Base-by-base conservation (phyloP, 1,140 invertebrate genomes). In the Hetaerina americana region DNA sequence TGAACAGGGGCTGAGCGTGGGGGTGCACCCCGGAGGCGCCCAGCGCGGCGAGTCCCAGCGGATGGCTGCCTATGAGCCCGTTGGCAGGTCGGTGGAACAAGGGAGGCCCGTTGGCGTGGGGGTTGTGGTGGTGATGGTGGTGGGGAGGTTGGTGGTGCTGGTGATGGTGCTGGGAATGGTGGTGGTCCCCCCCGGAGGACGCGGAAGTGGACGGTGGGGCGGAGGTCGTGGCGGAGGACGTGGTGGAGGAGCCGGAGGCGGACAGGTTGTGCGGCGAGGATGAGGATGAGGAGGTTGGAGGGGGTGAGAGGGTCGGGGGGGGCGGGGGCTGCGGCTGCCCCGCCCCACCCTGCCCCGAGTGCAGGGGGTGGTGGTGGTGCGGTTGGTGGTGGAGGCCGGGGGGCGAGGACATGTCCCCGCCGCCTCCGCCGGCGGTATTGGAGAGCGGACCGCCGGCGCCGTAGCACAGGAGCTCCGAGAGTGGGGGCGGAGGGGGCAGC, bases 311-410 rank as follows among this genome's bases (percentile, higher is more conserved):
- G 87, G 71, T 85, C 83, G 71, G 85, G 84, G 76, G 87, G 84
- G 74, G 85, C 84, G 70, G 79, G 81, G 5, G 81, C 79, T n/a
- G 84, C 80, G 0, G 82, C 81, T 5, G 85, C 81, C 5, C 81
- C 76, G 29, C 82, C 78, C 40, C 22, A 81, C 5, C 81, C 76
- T 31, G 82, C 78, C 40, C 22, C 73, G 26, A 0, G 72, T 57
- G 24, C 70, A 69, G 66, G 73, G 66, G 24, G 73, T 27, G 15
- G 25, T 26, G 8, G 70, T 70, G 5, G 26, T 28, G 15, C 66
- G 18, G 26, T 26, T 70, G 40, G 27, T 25, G 80, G 77, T 72
- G 49, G 15, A 57, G 15, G 15, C 15, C 15, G 15, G 40, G 40
- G 15, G 40, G 40, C 15, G 40, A 57, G 40, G 40, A 57, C 15